These are phyloP conservation scores for Sapajus apella DNA, from an alignment of 2,113 vertebrate species.

Conservation along the genomic window DNA sequence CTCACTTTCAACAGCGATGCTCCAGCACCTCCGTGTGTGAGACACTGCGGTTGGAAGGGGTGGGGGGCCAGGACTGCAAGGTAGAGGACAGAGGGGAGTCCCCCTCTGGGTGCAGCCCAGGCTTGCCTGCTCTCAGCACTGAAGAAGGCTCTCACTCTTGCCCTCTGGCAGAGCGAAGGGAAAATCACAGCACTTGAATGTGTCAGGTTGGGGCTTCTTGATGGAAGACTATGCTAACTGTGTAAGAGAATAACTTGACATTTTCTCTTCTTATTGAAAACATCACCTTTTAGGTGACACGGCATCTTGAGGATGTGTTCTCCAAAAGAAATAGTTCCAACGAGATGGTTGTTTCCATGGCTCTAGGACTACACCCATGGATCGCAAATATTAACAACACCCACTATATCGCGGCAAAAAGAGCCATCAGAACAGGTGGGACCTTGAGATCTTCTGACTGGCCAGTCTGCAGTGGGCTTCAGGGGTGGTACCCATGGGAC, in stretches of 20 bases:
- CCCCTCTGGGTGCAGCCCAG: neutral
- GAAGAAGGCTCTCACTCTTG: accelerated
- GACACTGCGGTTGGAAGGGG: neutral
- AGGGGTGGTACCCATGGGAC: accelerated
- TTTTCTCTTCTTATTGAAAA: neutral
- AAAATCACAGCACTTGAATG: neutral
- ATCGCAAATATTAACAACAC: constrained; percentile 82
- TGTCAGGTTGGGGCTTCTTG: neutral
- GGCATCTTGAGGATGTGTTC: constrained; percentile 89
- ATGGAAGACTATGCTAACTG: neutral
- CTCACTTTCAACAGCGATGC: neutral
- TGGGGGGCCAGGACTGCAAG: neutral
- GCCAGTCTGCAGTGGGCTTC: neutral
- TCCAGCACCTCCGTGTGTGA: neutral
- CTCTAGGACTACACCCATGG: constrained; percentile 90
- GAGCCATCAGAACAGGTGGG: constrained; percentile 89
- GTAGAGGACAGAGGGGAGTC: accelerated
- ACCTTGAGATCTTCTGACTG: neutral
- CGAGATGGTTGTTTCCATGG: constrained; percentile 88
- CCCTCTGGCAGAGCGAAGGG: neutral
- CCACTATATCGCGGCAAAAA: constrained; percentile 90
- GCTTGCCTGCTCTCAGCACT: neutral
- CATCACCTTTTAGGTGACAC: constrained; percentile 75
- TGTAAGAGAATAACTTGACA: neutral
- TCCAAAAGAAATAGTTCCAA: constrained; percentile 91